These are phyloP conservation scores for Oreochromis niloticus DNA, from an alignment of 2,113 vertebrate species.

Conservation along the genomic window DNA sequence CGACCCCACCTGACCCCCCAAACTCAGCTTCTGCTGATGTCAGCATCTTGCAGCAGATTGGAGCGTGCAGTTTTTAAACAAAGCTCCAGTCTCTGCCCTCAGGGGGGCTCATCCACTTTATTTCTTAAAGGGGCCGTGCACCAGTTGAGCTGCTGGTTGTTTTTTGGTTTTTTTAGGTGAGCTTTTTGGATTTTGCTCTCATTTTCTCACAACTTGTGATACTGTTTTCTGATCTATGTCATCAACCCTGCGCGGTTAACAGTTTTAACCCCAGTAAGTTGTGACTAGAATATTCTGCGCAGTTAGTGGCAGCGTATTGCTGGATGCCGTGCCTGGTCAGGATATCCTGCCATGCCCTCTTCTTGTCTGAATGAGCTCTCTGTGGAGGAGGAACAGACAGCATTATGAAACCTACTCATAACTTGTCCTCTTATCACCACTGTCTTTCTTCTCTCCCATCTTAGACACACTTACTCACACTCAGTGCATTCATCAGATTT, in stretches of 20 bases:
- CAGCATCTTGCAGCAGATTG: constrained; percentile 73
- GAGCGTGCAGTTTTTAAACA: constrained; percentile 66
- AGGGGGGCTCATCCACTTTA: constrained; percentile 31
- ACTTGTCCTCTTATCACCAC: constrained; percentile 19
- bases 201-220: not conserved
- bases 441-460: not conserved
- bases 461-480: not conserved
- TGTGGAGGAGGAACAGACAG: constrained; percentile 29
- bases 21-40: constrained; percentile 66
- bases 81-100: constrained; percentile 41
- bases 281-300: not conserved
- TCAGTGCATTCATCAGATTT: constrained; percentile 1
- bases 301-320: not conserved
- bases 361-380: constrained; percentile 25
- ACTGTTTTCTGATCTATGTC: not conserved
- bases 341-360: constrained; percentile 50
- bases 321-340: constrained; percentile 32
- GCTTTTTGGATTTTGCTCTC: not conserved
- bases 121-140: constrained; percentile 59
- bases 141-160: not conserved
- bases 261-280: not conserved
- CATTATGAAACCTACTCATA: constrained; percentile 39
- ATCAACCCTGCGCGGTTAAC: not conserved
- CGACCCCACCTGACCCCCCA: constrained; percentile 67
- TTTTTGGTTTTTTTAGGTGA: not conserved